Percentiles rank a stretch among this genome's conserved stretches.
These are phyloP conservation scores for Branchipolynoe longqiensis DNA, from an alignment of 2,888 invertebrate genomes.

Conservation along the genomic window DNA sequence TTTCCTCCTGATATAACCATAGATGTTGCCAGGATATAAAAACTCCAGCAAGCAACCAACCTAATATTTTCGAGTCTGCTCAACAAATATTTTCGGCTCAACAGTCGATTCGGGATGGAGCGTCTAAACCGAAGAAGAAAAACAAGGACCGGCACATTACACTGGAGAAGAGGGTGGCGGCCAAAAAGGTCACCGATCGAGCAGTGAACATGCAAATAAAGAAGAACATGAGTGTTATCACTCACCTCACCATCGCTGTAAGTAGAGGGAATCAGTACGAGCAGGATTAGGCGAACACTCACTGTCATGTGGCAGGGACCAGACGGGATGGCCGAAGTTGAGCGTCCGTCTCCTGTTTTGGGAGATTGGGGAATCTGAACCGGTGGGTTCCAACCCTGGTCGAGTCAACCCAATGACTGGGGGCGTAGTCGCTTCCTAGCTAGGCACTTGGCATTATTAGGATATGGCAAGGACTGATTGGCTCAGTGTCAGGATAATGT, in stretches of 20 bases:
- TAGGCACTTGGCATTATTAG: too few species aligned
- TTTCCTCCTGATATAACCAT: too few species aligned
- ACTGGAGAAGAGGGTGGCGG: conserved; percentile 8
- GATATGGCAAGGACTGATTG: too few species aligned
- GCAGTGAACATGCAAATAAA: background rate
- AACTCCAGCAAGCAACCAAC: background rate
- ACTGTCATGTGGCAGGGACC: too few species aligned
- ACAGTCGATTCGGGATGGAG: background rate
- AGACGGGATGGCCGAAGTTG: too few species aligned
- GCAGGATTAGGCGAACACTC: background rate
- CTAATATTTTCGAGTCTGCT: background rate
- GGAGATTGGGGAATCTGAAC: too few species aligned
- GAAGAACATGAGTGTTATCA: background rate
- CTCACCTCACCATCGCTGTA: background rate
- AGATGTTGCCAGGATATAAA: background rate
- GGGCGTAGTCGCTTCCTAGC: too few species aligned
- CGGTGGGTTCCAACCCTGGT: too few species aligned
- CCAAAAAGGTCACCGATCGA: background rate
- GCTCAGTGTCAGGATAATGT: too few species aligned
- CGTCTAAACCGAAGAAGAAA: conserved; percentile 27
- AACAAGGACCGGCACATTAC: conserved; percentile 13
- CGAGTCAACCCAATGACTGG: too few species aligned
- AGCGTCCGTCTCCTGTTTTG: too few species aligned
- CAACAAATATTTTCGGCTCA: too few species aligned
- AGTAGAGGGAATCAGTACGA: background rate